phyloP scores from a whole-genome alignment of 2,113 vertebrate species.

The Xenopus laevis region DNA sequence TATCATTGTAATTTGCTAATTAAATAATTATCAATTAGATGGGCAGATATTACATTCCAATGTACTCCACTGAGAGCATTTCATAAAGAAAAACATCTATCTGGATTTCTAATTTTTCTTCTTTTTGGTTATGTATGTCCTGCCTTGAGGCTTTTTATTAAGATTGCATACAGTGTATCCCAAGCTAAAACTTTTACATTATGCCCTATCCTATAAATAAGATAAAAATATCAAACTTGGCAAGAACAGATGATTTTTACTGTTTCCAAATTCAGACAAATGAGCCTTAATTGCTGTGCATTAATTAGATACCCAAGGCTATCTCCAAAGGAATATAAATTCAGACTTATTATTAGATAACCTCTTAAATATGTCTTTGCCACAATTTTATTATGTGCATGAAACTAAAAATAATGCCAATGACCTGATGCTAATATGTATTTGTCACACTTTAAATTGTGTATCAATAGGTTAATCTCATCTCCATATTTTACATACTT shows the following conservation, averaged over 20 bases:
- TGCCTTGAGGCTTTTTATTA: constrained; percentile 62
- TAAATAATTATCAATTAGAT: constrained; percentile 83
- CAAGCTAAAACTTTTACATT: constrained; percentile 49
- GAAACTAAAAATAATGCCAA: constrained; percentile 37
- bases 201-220: constrained; percentile 52
- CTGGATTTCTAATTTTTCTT: constrained; percentile 46
- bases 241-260: constrained; percentile 53
- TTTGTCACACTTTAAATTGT: constrained; percentile 44
- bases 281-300: constrained; percentile 58
- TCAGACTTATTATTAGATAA: constrained; percentile 49
- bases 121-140: constrained; percentile 59
- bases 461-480: constrained; percentile 44
- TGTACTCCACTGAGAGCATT: constrained; percentile 68
- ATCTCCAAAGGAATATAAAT: constrained; percentile 61
- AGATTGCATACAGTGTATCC: constrained; percentile 54
- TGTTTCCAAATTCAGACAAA: constrained; percentile 54
- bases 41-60: constrained; percentile 70
- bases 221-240: constrained; percentile 59
- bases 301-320: constrained; percentile 57
- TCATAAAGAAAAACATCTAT: constrained; percentile 71
- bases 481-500: constrained; percentile 36
- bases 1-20: constrained; percentile 81
- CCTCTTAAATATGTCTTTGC: constrained; percentile 45
- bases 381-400: constrained; percentile 29
- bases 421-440: constrained; percentile 44